Conservation (phyloP, 2,888 invertebrate genomes). For the Catocala sponsa region DNA sequence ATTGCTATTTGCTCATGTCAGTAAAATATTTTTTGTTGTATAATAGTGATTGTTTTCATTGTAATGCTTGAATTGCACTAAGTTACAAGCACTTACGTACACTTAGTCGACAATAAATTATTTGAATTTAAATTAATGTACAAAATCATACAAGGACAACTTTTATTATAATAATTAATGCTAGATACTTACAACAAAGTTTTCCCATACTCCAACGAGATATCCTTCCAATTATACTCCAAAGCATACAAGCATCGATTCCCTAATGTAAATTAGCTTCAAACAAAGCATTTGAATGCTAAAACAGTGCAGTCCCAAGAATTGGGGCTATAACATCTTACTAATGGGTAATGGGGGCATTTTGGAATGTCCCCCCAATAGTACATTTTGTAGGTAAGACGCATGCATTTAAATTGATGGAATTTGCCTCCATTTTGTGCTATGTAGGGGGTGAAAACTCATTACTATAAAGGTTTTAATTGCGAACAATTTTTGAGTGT, state of each 20-base stretch:
- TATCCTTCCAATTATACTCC: background rate
- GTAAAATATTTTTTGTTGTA: no score
- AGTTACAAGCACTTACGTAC: no score
- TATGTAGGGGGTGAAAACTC: conserved; percentile 14
- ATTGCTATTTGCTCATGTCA: no score
- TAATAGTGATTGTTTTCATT: no score
- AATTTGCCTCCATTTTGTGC: conserved; percentile 58
- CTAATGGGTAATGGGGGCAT: conserved; percentile 22
- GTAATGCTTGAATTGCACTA: no score
- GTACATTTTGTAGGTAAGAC: conserved; percentile 55
- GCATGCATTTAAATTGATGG: conserved; percentile 72
- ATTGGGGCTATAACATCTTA: conserved; percentile 38
- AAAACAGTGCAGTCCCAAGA: conserved; percentile 21
- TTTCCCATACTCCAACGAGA: background rate
- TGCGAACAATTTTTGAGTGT: conserved; percentile 18
- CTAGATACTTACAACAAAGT: background rate
- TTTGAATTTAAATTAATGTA: no score
- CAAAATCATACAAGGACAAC: no score
- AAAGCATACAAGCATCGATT: conserved; percentile 10
- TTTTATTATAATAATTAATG: no score
- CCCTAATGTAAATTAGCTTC: conserved; percentile 27
- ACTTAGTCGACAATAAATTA: no score
- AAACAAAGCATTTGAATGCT: conserved; percentile 33
- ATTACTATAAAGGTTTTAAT: conserved; percentile 20
- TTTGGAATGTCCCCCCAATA: conserved; percentile 40